Conservation (phyloP, 2,113 vertebrate species). For the Myrmecobius fasciatus region DNA sequence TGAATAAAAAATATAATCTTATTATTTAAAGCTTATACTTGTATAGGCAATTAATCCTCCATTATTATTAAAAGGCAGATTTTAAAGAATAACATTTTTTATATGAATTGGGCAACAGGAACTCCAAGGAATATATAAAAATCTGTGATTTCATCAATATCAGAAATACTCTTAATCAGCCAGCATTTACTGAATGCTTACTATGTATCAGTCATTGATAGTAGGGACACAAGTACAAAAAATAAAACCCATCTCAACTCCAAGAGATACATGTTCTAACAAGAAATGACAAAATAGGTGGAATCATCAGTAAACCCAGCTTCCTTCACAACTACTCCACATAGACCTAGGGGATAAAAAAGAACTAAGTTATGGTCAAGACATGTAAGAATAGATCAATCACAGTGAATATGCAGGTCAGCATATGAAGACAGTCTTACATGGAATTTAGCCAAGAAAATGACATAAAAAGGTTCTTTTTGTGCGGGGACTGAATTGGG, state of each 20-base stretch:
- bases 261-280: not conserved
- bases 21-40: constrained; percentile 1
- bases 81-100: not conserved
- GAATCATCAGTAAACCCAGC: not conserved
- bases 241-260: not conserved
- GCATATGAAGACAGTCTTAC: not conserved
- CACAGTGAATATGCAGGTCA: not conserved
- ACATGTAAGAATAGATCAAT: not conserved
- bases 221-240: not conserved
- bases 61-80: not conserved
- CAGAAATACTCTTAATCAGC: not conserved
- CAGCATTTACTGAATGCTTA: not conserved
- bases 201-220: not conserved
- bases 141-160: not conserved
- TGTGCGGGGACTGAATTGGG: not conserved
- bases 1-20: not conserved
- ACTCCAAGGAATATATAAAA: not conserved
- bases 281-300: not conserved
- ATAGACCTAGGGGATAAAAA: not conserved
- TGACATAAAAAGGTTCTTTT: not conserved
- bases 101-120: not conserved
- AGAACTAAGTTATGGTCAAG: not conserved
- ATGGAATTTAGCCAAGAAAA: not conserved
- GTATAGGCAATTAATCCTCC: not conserved
- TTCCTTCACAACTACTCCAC: not conserved